A percentile compares a stretch with the other conserved stretches of the same genome.
Evolutionary conservation across 2,888 invertebrate species (phyloP).

Genomic region (Sinelater perroti): DNA sequence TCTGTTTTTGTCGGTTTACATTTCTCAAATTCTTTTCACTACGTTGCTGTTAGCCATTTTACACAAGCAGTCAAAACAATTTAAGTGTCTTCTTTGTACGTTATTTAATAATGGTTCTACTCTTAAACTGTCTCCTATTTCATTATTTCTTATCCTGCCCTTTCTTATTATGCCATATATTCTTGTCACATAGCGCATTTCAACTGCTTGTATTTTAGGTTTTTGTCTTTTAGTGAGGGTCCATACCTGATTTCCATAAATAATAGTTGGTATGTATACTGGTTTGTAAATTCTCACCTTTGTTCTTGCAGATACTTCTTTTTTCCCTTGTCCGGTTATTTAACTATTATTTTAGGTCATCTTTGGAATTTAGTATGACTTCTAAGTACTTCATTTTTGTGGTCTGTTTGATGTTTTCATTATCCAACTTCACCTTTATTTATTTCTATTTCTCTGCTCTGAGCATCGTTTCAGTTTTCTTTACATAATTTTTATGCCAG

Average conservation of each 20-base stretch:
- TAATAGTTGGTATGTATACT: neutral
- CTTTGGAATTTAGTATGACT: too few species aligned
- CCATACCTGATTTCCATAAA: neutral
- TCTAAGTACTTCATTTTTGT: neutral
- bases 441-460: too few species aligned
- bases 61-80: neutral
- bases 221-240: neutral
- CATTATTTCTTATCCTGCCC: neutral
- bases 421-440: too few species aligned
- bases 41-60: slow-evolving; percentile 1
- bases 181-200: neutral
- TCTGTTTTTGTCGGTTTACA: neutral
- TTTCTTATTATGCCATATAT: neutral
- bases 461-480: too few species aligned
- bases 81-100: neutral
- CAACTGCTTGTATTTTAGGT: neutral
- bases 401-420: neutral
- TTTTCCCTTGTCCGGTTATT: neutral
- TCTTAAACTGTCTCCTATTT: slow-evolving; percentile 16
- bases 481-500: too few species aligned
- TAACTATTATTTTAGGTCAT: too few species aligned
- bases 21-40: neutral
- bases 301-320: neutral
- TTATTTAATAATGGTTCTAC: neutral
- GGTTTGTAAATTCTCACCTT: slow-evolving; percentile 3